Percentiles rank a stretch among this genome's conserved stretches.
Conservation (phyloP, 2,888 invertebrate species). For the Dioctria linearis region DNA sequence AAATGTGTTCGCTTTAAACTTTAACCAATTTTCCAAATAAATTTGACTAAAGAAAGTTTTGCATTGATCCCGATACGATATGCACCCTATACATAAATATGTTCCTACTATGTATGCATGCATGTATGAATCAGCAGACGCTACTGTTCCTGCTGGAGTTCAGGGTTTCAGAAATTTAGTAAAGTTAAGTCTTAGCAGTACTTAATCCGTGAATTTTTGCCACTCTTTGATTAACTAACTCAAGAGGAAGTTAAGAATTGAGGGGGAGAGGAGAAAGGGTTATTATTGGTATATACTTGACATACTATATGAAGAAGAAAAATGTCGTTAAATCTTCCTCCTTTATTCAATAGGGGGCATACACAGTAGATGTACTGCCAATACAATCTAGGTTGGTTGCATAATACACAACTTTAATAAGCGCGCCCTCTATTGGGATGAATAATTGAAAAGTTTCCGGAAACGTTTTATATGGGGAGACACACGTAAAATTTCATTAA, state of each 20-base stretch:
- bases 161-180: not conserved
- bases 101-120: no score
- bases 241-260: no score
- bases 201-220: conserved; percentile 27
- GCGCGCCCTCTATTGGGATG: not conserved
- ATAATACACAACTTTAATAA: no score
- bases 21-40: conserved; percentile 48
- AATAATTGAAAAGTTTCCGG: conserved; percentile 37
- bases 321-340: not conserved
- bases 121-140: not conserved
- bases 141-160: no score
- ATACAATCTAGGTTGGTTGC: no score
- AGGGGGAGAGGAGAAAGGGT: no score
- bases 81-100: not conserved
- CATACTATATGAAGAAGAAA: no score
- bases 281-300: no score
- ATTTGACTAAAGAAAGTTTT: conserved; percentile 44
- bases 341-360: not conserved
- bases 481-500: conserved; percentile 30
- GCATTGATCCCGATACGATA: conserved; percentile 17
- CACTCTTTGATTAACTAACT: conserved; percentile 39
- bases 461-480: not conserved
- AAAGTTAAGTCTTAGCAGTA: conserved; percentile 16
- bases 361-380: no score
- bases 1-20: conserved; percentile 20